Evolutionary conservation across 2,888 invertebrate species (phyloP).

Genomic region (Bursaphelenchus okinawaensis): DNA sequence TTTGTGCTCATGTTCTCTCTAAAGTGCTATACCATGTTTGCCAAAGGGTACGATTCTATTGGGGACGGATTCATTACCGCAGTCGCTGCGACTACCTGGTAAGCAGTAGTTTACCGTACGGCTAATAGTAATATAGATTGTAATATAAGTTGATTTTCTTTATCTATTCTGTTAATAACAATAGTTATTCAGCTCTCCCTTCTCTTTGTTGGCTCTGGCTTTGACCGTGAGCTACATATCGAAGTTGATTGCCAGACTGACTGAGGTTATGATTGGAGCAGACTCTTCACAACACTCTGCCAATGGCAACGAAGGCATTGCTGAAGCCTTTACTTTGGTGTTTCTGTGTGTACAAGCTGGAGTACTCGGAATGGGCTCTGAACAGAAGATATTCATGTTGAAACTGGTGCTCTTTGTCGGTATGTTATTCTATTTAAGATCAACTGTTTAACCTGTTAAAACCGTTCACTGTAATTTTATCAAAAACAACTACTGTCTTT

Average conservation of each 20-base stretch:
- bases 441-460: no score
- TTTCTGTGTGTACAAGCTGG: conserved; percentile 63
- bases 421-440: no score
- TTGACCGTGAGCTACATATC: conserved; percentile 62
- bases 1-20: conserved; percentile 61
- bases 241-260: conserved; percentile 58
- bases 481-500: no score
- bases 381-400: conserved; percentile 62
- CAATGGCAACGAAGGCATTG: conserved; percentile 57
- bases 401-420: conserved; percentile 62
- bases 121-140: conserved; percentile 8
- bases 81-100: conserved; percentile 43
- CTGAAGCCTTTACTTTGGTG: conserved; percentile 64
- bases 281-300: conserved; percentile 6
- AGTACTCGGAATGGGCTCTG: conserved; percentile 61
- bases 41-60: not conserved
- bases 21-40: conserved; percentile 52
- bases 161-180: no score
- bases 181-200: conserved; percentile 61
- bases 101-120: not conserved
- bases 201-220: conserved; percentile 62
- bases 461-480: no score
- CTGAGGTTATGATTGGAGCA: conserved; percentile 18
- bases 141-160: conserved; percentile 60
- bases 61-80: conserved; percentile 32